These are phyloP conservation scores for Ditylenchus weischeri DNA, from an alignment of 2,888 invertebrate genomes.

Conservation along the genomic window DNA sequence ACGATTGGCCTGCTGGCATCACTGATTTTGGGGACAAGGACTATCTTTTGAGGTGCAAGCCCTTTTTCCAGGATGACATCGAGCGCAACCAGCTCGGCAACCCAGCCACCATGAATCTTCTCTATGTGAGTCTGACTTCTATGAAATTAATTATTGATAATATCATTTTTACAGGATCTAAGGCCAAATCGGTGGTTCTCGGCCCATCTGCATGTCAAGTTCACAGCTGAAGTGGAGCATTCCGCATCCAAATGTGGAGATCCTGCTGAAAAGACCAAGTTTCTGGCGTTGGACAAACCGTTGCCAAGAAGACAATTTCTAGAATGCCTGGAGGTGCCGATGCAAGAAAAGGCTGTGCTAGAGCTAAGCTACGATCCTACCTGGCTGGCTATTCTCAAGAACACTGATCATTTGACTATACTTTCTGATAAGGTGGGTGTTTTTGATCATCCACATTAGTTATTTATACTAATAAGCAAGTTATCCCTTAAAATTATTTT, in stretches of 20 bases:
- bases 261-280: slow-evolving; percentile 39
- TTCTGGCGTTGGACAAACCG: slow-evolving; percentile 65
- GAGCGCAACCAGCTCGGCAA: slow-evolving; percentile 80
- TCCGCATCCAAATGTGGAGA: slow-evolving; percentile 16
- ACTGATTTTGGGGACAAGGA: slow-evolving; percentile 77
- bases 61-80: slow-evolving; percentile 71
- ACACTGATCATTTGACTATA: slow-evolving; percentile 78
- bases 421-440: slow-evolving; percentile 24
- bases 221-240: slow-evolving; percentile 81
- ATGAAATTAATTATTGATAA: slow-evolving; percentile 1
- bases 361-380: slow-evolving; percentile 78
- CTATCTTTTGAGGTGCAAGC: slow-evolving; percentile 59
- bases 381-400: slow-evolving; percentile 82
- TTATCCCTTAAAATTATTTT: too few relatives aligned
- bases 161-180: slow-evolving; percentile 63
- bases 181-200: slow-evolving; percentile 91
- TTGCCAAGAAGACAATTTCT: slow-evolving; percentile 6
- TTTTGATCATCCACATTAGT: background rate
- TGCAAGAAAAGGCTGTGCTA: slow-evolving; percentile 33
- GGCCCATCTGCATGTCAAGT: slow-evolving; percentile 94
- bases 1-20: slow-evolving; percentile 93
- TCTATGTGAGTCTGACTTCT: slow-evolving; percentile 62
- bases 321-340: slow-evolving; percentile 27
- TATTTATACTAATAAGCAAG: too few relatives aligned
- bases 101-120: slow-evolving; percentile 76